A percentile compares a stretch with the other conserved stretches of the same genome.
phyloP scores from a whole-genome alignment of 2,888 invertebrate species.

The Eremobia ochroleuca region DNA sequence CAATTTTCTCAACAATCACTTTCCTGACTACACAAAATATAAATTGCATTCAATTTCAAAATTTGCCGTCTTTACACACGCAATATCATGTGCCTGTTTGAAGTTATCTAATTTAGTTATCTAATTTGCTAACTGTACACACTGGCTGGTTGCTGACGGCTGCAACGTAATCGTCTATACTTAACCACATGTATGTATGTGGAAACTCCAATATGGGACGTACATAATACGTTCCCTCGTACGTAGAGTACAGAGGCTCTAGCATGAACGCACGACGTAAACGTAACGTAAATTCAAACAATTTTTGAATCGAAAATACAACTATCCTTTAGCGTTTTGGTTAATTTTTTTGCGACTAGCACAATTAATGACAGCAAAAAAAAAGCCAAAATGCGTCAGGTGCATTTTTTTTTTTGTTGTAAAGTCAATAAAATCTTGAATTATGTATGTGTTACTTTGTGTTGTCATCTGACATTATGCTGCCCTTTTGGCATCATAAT shows the following conservation, averaged over 20 bases:
- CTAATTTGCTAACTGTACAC: neutral
- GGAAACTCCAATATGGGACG: neutral
- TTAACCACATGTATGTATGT: neutral
- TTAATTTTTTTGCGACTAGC: too few species aligned
- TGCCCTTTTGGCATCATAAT: too few species aligned
- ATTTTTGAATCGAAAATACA: neutral
- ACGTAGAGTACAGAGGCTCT: neutral
- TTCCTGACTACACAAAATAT: neutral
- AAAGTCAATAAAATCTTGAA: too few species aligned
- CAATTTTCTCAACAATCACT: neutral
- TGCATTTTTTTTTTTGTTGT: too few species aligned
- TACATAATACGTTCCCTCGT: neutral
- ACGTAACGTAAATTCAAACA: neutral
- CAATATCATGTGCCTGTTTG: neutral
- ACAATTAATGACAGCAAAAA: too few species aligned
- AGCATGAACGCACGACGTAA: neutral
- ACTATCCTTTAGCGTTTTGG: neutral
- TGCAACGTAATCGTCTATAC: neutral
- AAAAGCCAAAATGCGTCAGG: too few species aligned
- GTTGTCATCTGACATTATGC: too few species aligned
- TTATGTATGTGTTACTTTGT: too few species aligned
- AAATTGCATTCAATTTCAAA: neutral
- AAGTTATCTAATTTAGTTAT: neutral
- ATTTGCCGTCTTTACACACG: neutral
- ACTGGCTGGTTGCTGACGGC: neutral